Conservation (phyloP, 1,140 invertebrate genomes). For the Ceratosolen fusciceps region DNA sequence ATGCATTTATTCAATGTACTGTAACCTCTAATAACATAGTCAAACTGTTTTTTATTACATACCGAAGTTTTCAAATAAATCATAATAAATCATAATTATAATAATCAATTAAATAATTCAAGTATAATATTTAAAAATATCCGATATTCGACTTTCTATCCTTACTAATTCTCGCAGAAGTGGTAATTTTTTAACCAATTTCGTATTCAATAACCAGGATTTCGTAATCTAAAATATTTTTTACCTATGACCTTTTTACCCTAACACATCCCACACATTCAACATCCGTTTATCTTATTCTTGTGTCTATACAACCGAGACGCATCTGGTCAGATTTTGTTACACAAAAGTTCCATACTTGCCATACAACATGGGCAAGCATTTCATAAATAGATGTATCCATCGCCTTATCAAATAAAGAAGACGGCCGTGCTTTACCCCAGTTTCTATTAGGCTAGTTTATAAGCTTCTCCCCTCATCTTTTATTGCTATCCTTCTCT, state of each 20-base stretch:
- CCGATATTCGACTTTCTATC: too few species aligned
- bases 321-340: constrained; percentile 70
- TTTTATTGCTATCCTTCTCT: neutral
- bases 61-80: too few species aligned
- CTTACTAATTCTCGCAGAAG: neutral
- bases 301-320: neutral
- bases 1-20: too few species aligned
- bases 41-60: too few species aligned
- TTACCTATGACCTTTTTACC: constrained; percentile 15
- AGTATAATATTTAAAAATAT: too few species aligned
- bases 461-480: neutral
- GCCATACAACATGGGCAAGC: constrained; percentile 25
- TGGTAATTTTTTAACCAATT: neutral
- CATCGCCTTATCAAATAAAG: constrained; percentile 65
- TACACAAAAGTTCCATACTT: constrained; percentile 57
- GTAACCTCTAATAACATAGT: too few species aligned
- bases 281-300: neutral
- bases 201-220: neutral
- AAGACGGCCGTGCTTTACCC: neutral
- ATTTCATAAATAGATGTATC: constrained; percentile 20
- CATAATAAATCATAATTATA: too few species aligned
- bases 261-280: constrained; percentile 18
- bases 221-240: constrained; percentile 20
- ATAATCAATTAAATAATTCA: too few species aligned
- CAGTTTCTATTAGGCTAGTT: neutral